Base-by-base conservation (phyloP, 2,888 invertebrate genomes). In the Pyrrhia umbra region DNA sequence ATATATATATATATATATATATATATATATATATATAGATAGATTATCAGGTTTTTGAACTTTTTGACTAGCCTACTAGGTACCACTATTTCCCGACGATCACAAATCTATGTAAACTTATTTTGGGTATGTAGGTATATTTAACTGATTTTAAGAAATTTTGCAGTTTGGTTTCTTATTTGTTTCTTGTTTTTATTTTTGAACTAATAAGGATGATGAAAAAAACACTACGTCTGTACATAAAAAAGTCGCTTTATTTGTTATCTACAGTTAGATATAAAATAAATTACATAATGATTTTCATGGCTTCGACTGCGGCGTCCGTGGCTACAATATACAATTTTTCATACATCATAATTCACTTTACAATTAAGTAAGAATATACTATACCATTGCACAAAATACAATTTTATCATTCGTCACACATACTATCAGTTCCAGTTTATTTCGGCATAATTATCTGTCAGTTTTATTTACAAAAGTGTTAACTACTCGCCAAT, bases 191-290 rank as follows among this genome's bases (percentile, higher is more conserved):
- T 6, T 46, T 25, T 40, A n/a, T n/a, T n/a, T n/a, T n/a, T n/a
- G n/a, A n/a, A n/a, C n/a, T n/a, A n/a, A n/a, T n/a, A n/a, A n/a
- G n/a, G n/a, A 9, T 10, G 3, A 20, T 25, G 46, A 71, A 54
- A 68, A 54, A 72, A 69, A 68, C 52, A 15, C 56, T 16, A 6
- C 13, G 27, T 34, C 80, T 86, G 85, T 94, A 93, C 92, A 94
- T 94, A 94, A 91, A 94, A 93, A 94, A 92, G 91, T 94, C 87
- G 86, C 85, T 95, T 94, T 94, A 94, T 92, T 94, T 88, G 88
- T 90, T 93, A 95, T 94, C 95, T 95, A 95, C 94, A 95, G 89
- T 93, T 93, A 94, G 91, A 92, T 93, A 94, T 95, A 94, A 94
- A 94, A 94, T 94, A 94, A 94, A 94, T 94, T 95, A 95, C 92